phyloP scores from a whole-genome alignment of 2,888 invertebrate species.

The Dromius quadrimaculatus region DNA sequence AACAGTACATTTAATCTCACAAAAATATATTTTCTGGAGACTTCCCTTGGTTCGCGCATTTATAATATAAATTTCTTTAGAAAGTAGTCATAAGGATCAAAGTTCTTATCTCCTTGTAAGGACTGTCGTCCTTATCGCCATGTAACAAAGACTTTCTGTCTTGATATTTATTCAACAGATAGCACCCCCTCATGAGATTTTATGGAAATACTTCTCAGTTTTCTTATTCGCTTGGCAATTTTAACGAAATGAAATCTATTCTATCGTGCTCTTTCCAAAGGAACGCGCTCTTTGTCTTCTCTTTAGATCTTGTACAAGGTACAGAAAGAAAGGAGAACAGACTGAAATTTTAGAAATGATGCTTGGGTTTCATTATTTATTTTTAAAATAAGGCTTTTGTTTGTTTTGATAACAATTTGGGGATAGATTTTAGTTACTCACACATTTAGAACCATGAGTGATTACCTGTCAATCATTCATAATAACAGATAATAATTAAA shows the following conservation, averaged over 20 bases:
- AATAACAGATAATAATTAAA: no score
- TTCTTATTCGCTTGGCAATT: constrained; percentile 58
- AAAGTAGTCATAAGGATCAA: constrained; percentile 25
- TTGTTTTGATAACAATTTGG: no score
- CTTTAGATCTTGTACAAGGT: no score
- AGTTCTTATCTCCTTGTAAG: neutral
- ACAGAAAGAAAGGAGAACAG: no score
- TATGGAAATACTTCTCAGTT: constrained; percentile 65
- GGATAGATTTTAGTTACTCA: no score
- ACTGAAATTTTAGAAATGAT: no score
- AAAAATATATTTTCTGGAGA: no score
- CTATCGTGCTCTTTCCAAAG: constrained; percentile 21
- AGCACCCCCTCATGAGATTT: constrained; percentile 62
- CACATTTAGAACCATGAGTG: no score
- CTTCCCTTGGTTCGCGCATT: constrained; percentile 41
- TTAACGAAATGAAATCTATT: constrained; percentile 56
- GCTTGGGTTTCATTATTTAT: no score
- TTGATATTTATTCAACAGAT: constrained; percentile 52
- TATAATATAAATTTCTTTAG: constrained; percentile 50
- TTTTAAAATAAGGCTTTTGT: no score
- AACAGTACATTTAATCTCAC: no score
- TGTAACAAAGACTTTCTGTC: constrained; percentile 43
- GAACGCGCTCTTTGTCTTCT: neutral
- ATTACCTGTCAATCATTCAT: no score
- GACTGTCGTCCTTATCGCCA: constrained; percentile 5